Evolutionary conservation across 2,888 invertebrate genomes (phyloP).

Genomic region (Pollenia griseotomentosa): DNA sequence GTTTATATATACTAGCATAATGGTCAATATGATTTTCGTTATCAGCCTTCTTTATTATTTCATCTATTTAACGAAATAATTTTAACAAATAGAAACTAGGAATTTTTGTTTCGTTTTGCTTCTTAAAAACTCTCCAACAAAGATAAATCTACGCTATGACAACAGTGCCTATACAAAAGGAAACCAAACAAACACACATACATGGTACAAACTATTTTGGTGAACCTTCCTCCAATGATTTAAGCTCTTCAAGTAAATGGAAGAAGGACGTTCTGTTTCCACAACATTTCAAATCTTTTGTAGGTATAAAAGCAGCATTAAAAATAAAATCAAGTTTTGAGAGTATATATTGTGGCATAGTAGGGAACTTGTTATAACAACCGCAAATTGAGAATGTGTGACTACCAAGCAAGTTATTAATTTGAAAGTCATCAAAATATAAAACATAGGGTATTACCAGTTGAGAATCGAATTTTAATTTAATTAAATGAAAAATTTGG

Average conservation of each 20-base stretch:
- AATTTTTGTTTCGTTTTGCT: too few relatives aligned
- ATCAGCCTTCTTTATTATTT: too few relatives aligned
- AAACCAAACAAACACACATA: too few relatives aligned
- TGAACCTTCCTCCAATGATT: conserved; percentile 69
- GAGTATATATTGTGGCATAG: conserved; percentile 63
- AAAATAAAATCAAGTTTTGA: conserved; percentile 69
- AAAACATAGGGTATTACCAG: conserved; percentile 54
- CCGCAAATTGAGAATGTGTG: conserved; percentile 57
- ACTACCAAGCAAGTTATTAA: conserved; percentile 58
- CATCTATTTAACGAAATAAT: too few relatives aligned
- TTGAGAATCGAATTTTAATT: conserved; percentile 62
- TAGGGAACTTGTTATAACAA: conserved; percentile 65
- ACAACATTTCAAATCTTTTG: conserved; percentile 67
- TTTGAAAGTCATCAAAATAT: too few relatives aligned
- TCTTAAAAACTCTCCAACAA: too few relatives aligned
- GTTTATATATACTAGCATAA: too few relatives aligned
- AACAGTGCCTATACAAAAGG: too few relatives aligned
- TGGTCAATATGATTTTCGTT: too few relatives aligned
- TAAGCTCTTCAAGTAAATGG: conserved; percentile 72
- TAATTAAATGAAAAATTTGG: conserved; percentile 60
- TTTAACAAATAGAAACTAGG: too few relatives aligned
- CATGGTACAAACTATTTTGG: too few relatives aligned
- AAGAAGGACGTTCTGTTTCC: conserved; percentile 66
- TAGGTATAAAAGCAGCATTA: conserved; percentile 60
- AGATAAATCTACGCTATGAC: too few relatives aligned